These are phyloP conservation scores for Psammodynastes pulverulentus DNA, from an alignment of 2,113 vertebrate genomes.

Conservation along the genomic window DNA sequence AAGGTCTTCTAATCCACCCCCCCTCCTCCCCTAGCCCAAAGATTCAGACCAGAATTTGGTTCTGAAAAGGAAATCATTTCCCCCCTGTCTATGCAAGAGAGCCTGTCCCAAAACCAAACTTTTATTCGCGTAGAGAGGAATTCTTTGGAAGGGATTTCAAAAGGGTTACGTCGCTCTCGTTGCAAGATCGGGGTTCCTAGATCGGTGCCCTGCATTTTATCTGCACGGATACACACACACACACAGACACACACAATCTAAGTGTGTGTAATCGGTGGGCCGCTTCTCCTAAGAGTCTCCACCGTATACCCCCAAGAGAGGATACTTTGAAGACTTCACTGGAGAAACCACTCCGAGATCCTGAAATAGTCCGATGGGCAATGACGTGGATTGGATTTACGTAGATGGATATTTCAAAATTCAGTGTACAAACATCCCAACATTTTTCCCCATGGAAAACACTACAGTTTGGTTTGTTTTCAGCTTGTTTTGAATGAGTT, in stretches of 20 bases:
- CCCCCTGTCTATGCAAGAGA: background rate
- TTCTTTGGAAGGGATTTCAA: background rate
- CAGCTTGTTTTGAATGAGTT: background rate
- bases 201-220: background rate
- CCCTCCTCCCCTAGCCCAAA: background rate
- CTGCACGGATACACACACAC: rapidly evolving
- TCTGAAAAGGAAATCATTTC: background rate
- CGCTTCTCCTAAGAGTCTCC: too few species aligned
- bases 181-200: background rate
- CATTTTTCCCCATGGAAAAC: background rate
- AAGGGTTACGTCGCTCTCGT: too few species aligned
- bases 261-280: background rate
- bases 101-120: background rate
- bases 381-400: background rate
- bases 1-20: background rate
- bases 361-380: background rate
- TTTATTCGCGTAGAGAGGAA: background rate
- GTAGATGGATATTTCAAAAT: background rate
- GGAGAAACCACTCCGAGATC: background rate
- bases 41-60: background rate
- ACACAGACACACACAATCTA: background rate
- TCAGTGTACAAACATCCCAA: background rate
- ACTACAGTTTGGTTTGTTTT: background rate
- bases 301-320: too few species aligned
- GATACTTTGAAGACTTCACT: background rate